Evolutionary conservation across 1,140 invertebrate species (phyloP), one percentile per base, ranked within the genome.

Genomic region (Coelopa frigida): DNA sequence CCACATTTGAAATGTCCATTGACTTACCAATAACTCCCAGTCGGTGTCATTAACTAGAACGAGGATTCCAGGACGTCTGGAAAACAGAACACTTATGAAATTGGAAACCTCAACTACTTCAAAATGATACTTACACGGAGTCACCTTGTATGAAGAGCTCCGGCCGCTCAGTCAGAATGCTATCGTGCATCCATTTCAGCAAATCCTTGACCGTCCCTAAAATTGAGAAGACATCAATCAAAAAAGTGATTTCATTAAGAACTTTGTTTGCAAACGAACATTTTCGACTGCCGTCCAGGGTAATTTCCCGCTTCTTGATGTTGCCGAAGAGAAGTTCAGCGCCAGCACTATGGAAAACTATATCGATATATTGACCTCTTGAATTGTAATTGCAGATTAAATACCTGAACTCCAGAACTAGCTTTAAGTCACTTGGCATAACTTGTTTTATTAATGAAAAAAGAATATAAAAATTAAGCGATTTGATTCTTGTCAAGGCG

Each of bases 1-100:
- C 12, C 15, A 33, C 24, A 6, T 21, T 37, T 37, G 4, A 12
- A 24, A 17, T 22, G 32, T 4, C n/a, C n/a, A n/a, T n/a, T n/a
- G n/a, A 70, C 72, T 76, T 75, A 87, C 85, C 61, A 84, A 62
- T 20, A 96, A 69, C 72, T 96, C 91, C 92, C 92, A 97, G 67
- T 97, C 93, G 1, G 82, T 76, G 56, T 95, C 91, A 63, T 97
- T 96, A 6, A 97, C 78, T 3, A 97, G 69, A 4, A 96, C 90
- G 26, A 97, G 71, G 55, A 96, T 95, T 27, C 93, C 93, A 6
- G 92, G 91, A 45, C 92, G 74, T 18, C 89, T 90, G 43, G 53
- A 49, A 47, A 47, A 45, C 8, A 40, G 14, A 47, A 43, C n/a
- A 11, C 4, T 24, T 50, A 35, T 12, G 4, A 18, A 18, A 21